Conservation (phyloP, 1,140 invertebrate species). For the Andrena cerasifolii region DNA sequence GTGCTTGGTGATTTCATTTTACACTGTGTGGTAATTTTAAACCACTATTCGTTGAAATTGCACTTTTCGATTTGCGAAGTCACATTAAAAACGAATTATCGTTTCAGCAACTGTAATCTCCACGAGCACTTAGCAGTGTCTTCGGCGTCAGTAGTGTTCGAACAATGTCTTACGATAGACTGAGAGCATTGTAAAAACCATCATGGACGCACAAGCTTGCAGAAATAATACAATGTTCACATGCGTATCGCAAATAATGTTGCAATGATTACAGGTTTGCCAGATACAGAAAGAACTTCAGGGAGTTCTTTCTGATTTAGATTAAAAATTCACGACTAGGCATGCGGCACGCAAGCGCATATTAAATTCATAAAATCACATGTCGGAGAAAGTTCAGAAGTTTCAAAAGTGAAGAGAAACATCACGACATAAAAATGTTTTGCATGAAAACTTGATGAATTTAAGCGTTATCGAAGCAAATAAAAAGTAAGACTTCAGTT, state of each 20-base stretch:
- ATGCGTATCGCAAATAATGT: slow-evolving; percentile 24
- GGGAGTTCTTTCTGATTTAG: neutral
- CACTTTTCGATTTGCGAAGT: too few species aligned
- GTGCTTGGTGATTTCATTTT: neutral
- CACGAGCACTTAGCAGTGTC: neutral
- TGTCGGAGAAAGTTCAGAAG: too few species aligned
- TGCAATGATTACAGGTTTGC: neutral
- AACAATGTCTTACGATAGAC: neutral
- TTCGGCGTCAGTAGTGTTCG: neutral
- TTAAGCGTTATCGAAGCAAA: too few species aligned
- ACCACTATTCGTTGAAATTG: too few species aligned
- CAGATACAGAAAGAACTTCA: neutral
- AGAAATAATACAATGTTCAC: too few species aligned
- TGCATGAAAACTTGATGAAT: too few species aligned
- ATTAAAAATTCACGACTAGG: slow-evolving; percentile 36
- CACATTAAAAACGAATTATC: neutral
- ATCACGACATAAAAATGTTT: too few species aligned
- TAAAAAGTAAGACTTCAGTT: too few species aligned
- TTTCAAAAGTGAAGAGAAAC: too few species aligned
- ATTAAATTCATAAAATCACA: slow-evolving; percentile 1
- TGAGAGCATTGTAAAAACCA: neutral
- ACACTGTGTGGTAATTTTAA: too few species aligned
- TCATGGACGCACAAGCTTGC: neutral
- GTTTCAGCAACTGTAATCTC: neutral
- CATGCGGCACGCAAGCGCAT: neutral